These are phyloP conservation scores for Nilaparvata lugens DNA, from an alignment of 1,140 invertebrate species.

Conservation along the genomic window DNA sequence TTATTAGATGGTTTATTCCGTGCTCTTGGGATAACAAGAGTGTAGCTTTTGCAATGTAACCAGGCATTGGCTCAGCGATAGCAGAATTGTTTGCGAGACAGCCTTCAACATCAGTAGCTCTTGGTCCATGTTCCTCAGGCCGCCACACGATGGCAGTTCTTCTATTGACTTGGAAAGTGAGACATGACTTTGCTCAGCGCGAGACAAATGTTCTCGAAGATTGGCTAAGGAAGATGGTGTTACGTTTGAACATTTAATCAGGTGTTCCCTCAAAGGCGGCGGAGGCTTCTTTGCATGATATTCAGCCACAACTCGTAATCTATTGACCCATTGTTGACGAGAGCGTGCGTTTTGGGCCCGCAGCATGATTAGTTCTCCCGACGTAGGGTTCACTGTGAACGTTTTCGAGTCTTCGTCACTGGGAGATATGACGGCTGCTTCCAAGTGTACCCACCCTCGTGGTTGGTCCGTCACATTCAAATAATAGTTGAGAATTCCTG, in stretches of 20 bases:
- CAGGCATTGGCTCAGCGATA: constrained; percentile 50
- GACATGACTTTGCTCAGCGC: constrained; percentile 34
- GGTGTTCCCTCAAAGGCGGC: constrained; percentile 33
- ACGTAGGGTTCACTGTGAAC: constrained; percentile 86
- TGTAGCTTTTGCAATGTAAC: constrained; percentile 43
- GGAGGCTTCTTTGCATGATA: constrained; percentile 43
- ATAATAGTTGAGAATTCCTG: constrained; percentile 87
- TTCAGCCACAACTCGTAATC: constrained; percentile 46
- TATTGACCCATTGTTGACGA: constrained; percentile 87
- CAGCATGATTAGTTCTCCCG: constrained; percentile 82
- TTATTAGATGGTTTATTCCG: too few species aligned
- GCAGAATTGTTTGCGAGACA: constrained; percentile 45
- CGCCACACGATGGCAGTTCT: constrained; percentile 26
- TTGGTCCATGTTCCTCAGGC: constrained; percentile 34
- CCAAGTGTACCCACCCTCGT: constrained; percentile 65
- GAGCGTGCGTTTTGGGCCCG: constrained; percentile 80
- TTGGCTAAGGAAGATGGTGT: constrained; percentile 28
- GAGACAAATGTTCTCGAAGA: constrained; percentile 37
- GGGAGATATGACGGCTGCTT: constrained; percentile 86
- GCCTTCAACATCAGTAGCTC: constrained; percentile 50
- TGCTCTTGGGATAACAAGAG: constrained; percentile 13
- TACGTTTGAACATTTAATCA: neutral
- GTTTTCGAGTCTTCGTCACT: constrained; percentile 96
- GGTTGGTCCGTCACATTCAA: constrained; percentile 54
- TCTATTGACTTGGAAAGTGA: constrained; percentile 36